Evolutionary conservation across 2,113 vertebrate genomes (phyloP), one percentile per base, ranked within the genome.

Genomic region (Morone saxatilis): DNA sequence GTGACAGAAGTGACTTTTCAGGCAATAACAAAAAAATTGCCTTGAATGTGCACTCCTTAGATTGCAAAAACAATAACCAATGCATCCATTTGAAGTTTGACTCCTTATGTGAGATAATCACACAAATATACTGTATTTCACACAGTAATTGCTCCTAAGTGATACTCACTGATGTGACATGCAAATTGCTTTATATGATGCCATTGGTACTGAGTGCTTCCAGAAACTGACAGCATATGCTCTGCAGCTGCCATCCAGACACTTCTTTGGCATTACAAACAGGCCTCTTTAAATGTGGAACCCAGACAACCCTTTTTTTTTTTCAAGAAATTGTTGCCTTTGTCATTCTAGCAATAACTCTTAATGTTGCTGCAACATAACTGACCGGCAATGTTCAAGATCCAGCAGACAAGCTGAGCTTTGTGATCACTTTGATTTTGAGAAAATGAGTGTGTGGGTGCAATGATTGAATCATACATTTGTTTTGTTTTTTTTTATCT

Each of bases 61-160:
- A 86, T 82, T 74, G 84, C 78, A 84, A 65, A 86, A 81, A 87
- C 80, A 85, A 76, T 75, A 67, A 81, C 54, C 76, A 2, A 0
- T 56, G 67, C 82, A 76, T 25, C 25, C 25, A 74, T 85, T 86
- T 81, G 31, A 86, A 73, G 70, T 83, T 77, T 71, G 72, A 78
- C 75, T 85, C 41, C 11, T 56, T 8, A 2, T 68, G 65, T 85
- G 74, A 84, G 84, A 71, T 78, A 90, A 84, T 86, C 66, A 76
- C 66, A 48, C 71, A 81, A 78, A 84, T 73, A 19, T 76, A 76
- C 66, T 84, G 79, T 71, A 74, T 91, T 85, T 83, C 59, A 83
- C 45, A 91, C 81, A 84, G 81, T 92, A 93, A 92, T 92, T 90
- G 89, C 76, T 83, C 60, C 57, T 86, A 88, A 89, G 78, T 89